Evolutionary conservation across 1,140 invertebrate species (phyloP), one percentile per base, ranked within the genome.

Genomic region (Protaetia brevitarsis): DNA sequence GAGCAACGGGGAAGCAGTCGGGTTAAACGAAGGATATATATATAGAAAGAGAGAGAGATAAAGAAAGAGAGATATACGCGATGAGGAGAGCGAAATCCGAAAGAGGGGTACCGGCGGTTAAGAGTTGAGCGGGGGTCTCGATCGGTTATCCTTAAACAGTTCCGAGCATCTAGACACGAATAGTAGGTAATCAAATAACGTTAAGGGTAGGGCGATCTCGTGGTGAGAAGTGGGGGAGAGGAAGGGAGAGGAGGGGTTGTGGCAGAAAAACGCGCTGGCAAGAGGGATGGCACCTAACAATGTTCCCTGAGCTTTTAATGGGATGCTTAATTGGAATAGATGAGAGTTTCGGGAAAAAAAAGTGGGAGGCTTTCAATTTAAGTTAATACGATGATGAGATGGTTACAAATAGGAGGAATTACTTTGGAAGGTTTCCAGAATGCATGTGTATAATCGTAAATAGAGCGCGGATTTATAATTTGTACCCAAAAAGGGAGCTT

Each of bases 81-180:
- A 51, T 7, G n/a, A 19, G 26, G 41, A 51, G n/a, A 19, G 41
- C n/a, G 16, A 51, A 19, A 19, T 23, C 1, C 19, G 26, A 51
- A 51, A 51, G 26, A 51, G 8, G 37, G 16, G 41, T 23, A 23
- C 41, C 21, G 19, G 41, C 19, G 41, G 41, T 51, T 51, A 51
- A 51, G 41, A 51, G 41, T 23, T 23, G 41, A 51, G 26, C 19
- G 41, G 41, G 26, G 41, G 26, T 23, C n/a, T n/a, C 41, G 41
- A 51, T 51, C 41, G 41, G 41, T 51, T 51, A 51, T 51, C 41
- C 41, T 51, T 51, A 51, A 51, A 51, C 41, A 51, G 41, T 51
- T 51, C 41, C 41, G 41, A 51, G 41, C 41, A 51, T 51, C 41
- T 51, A 51, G 41, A 51, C 41, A 51, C 41, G 41, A 51, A 51